phyloP scores from a whole-genome alignment of 1,140 invertebrate species.

The Drosophila murphyi region DNA sequence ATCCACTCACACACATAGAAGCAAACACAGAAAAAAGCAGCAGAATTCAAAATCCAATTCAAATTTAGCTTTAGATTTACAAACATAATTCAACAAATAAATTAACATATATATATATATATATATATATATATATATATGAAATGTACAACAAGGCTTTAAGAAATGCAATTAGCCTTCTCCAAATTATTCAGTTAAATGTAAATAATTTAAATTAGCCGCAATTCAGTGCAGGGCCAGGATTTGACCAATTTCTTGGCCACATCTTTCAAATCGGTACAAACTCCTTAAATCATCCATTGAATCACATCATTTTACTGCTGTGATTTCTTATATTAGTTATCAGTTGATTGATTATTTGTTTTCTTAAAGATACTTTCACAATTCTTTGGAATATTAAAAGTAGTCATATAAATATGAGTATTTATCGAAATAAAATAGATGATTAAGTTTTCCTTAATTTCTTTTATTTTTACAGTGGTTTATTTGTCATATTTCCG shows the following conservation, averaged over 20 bases:
- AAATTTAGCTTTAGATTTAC: slow-evolving; percentile 11
- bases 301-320: too few relatives aligned
- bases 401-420: too few relatives aligned
- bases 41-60: slow-evolving; percentile 21
- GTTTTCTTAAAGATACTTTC: too few relatives aligned
- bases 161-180: not conserved
- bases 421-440: too few relatives aligned
- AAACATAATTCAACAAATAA: slow-evolving; percentile 14
- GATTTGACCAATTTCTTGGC: not conserved
- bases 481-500: too few relatives aligned
- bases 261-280: too few relatives aligned
- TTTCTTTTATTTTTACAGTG: too few relatives aligned
- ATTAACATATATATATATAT: not conserved
- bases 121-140: not conserved
- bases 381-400: too few relatives aligned
- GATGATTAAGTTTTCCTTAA: too few relatives aligned
- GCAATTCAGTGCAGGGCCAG: not conserved
- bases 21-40: slow-evolving; percentile 9
- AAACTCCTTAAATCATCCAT: too few relatives aligned
- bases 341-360: too few relatives aligned
- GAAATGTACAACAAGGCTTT: not conserved
- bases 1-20: slow-evolving; percentile 32
- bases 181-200: not conserved
- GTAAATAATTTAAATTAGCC: not conserved
- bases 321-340: too few relatives aligned